Conservation (phyloP, 1,140 invertebrate genomes). For the Drosophila varians region DNA sequence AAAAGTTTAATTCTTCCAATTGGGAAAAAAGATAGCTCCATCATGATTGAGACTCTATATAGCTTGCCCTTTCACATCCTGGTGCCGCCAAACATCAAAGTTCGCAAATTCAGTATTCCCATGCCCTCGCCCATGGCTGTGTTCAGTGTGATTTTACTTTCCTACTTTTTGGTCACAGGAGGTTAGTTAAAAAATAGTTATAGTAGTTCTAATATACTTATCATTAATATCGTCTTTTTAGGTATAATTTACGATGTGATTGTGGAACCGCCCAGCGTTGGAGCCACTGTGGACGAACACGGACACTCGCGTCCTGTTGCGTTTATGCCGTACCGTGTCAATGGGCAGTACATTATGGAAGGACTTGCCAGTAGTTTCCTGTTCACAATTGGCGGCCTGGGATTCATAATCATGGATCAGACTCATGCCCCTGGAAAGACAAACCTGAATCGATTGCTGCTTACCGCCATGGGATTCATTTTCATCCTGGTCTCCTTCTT, state of each 20-base stretch:
- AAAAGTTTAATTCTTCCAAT: not conserved
- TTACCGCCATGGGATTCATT: conserved; percentile 96
- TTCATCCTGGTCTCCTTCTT: conserved; percentile 97
- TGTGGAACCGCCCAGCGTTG: conserved; percentile 98
- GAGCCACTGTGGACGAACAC: conserved; percentile 98
- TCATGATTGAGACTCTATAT: conserved; percentile 91
- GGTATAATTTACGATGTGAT: conserved; percentile 99
- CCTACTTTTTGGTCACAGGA: conserved; percentile 99
- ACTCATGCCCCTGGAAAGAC: conserved; percentile 96
- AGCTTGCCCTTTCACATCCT: conserved; percentile 92
- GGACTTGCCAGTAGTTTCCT: conserved; percentile 98
- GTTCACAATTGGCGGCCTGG: conserved; percentile 97
- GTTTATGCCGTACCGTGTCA: conserved; percentile 99
- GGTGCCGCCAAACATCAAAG: conserved; percentile 95
- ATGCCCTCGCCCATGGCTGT: conserved; percentile 96
- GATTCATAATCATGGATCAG: conserved; percentile 98
- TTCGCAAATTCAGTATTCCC: conserved; percentile 91
- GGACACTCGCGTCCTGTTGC: conserved; percentile 97
- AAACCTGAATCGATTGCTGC: conserved; percentile 95
- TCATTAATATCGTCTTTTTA: no score
- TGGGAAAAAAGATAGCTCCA: conserved; percentile 1
- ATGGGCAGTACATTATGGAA: conserved; percentile 99
- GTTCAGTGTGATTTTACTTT: conserved; percentile 94
- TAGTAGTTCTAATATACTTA: no score
- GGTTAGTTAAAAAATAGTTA: conserved; percentile 86